phyloP scores from a whole-genome alignment of 2,113 vertebrate species.

The Macheiramphus alcinus region DNA sequence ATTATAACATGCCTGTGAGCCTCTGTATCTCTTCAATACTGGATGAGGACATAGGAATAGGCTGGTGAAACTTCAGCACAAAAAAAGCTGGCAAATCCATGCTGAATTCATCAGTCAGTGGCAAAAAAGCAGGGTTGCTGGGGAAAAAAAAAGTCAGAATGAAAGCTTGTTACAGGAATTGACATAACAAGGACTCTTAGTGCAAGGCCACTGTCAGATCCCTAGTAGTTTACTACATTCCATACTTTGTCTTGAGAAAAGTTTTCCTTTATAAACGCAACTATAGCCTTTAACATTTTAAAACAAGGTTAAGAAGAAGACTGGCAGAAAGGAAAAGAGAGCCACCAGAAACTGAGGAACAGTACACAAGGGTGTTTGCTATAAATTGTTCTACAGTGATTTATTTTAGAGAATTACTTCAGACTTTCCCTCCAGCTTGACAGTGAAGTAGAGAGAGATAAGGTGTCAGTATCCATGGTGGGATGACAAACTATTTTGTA shows the following conservation, averaged over 20 bases:
- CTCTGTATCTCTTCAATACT: constrained; percentile 70
- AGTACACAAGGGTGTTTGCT: neutral
- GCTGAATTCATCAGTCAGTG: constrained; percentile 53
- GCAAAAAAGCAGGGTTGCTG: constrained; percentile 68
- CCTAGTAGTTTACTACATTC: neutral
- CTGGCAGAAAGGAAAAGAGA: neutral
- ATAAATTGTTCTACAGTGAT: neutral
- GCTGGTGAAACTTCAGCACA: constrained; percentile 74
- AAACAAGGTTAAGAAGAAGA: neutral
- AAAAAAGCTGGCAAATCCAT: constrained; percentile 76
- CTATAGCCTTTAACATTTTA: neutral
- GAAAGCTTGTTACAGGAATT: neutral
- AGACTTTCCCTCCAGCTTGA: neutral
- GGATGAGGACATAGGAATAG: constrained; percentile 64
- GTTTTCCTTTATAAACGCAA: neutral
- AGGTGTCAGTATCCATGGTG: neutral
- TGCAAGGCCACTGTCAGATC: neutral
- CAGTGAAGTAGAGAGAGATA: neutral
- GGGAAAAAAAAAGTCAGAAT: neutral
- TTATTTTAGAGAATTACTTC: neutral
- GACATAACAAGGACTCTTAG: neutral
- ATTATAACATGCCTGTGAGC: constrained; percentile 72
- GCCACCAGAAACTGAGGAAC: neutral
- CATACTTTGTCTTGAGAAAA: neutral
- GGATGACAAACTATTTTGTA: neutral